Evolutionary conservation across 2,888 invertebrate genomes (phyloP), one percentile per base, ranked within the genome.

Genomic region (Neocrepidodera transversa): DNA sequence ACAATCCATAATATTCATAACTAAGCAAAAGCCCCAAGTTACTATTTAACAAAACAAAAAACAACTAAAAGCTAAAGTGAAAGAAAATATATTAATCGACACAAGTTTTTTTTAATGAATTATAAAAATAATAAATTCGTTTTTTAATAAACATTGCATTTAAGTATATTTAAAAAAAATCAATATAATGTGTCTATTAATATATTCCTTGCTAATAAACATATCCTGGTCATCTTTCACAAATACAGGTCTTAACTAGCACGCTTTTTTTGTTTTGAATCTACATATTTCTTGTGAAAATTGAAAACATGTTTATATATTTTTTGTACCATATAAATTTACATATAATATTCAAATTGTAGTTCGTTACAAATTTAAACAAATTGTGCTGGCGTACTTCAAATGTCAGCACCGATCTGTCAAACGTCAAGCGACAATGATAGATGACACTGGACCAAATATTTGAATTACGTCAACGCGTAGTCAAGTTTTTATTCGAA

Each of bases 221-320:
- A 4, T 13, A 28, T 26, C 26, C 26, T 26, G 45, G 18, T 45
- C 14, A 26, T 45, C 45, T 7, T 26, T 26, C 26, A 45, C 45
- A 45, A 45, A 45, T 26, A 45, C 45, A 45, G 28, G 26, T 45
- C 45, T 45, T 28, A 26, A 28, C 45, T 45, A 42, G 42, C 42
- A 45, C 45, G 26, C 45, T 28, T 45, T 45, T 45, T 13, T n/a
- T n/a, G 6, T 23, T 6, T 45, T 14, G 26, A 45, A 28, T 45
- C 45, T 45, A 45, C 45, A 26, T 45, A 45, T 28, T 14, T n/a
- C 45, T 26, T 26, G 20, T 43, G 45, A 45, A 45, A 45, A 45
- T 42, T 45, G 18, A 45, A 45, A 45, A 23, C 14, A 28, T 26
- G n/a, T 43, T 45, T 45, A 26, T 45, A 45, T 26, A 38, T 17